Evolutionary conservation across 2,888 invertebrate species (phyloP).

Genomic region (Lepidocyrtinus sp.): DNA sequence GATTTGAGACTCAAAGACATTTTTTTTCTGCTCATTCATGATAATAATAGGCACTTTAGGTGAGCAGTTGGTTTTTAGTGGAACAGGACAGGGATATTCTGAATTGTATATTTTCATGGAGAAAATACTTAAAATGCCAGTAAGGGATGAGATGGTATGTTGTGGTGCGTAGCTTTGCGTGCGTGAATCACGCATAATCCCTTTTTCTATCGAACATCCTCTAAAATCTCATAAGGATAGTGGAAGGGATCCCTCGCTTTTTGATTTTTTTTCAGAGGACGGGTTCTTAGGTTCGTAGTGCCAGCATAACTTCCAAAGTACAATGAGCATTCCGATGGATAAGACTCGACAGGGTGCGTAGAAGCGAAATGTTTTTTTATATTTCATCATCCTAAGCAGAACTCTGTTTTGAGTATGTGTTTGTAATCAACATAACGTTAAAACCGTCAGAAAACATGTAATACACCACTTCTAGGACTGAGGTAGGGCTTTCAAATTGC

Average conservation of each 20-base stretch:
- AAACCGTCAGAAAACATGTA: conserved; percentile 8
- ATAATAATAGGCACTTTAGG: conserved; percentile 28
- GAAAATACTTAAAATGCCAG: conserved; percentile 3
- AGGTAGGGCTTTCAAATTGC: too few species aligned
- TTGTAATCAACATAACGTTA: too few species aligned
- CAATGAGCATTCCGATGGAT: conserved; percentile 55
- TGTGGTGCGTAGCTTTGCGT: conserved; percentile 8
- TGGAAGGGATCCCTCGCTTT: conserved; percentile 46
- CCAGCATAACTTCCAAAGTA: too few species aligned
- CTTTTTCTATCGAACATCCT: conserved; percentile 10
- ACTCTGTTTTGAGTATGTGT: too few species aligned
- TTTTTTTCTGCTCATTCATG: too few species aligned
- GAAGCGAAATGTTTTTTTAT: conserved; percentile 45
- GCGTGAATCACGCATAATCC: neutral
- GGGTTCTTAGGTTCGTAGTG: too few species aligned
- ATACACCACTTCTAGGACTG: too few species aligned
- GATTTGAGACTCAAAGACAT: too few species aligned
- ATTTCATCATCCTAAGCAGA: neutral
- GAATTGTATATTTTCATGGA: conserved; percentile 17
- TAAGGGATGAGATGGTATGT: neutral
- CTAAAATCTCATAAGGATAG: too few species aligned
- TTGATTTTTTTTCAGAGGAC: conserved; percentile 46
- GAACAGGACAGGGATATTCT: conserved; percentile 15
- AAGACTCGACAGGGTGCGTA: conserved; percentile 47
- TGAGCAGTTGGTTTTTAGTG: conserved; percentile 57